Evolutionary conservation across 1,140 invertebrate species (phyloP), one percentile per base, ranked within the genome.

Genomic region (Mylabris phalerata): DNA sequence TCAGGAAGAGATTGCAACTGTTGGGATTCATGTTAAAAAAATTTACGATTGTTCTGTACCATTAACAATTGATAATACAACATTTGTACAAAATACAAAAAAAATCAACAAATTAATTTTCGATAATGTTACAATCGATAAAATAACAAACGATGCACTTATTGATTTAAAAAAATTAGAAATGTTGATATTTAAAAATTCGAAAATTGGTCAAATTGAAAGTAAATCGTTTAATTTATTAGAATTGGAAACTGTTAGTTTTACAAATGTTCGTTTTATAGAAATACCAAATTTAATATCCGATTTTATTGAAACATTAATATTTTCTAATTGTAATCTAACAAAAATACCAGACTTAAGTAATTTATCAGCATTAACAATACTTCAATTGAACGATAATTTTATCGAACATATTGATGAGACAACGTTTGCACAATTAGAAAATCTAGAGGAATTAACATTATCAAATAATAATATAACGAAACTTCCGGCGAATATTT

Each of bases 401-500:
- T 55, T 57, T 24, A 71, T 74, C 40, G 57, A 55, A 45, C 25
- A 63, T 9, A 57, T 73, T 19, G 59, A 67, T 24, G 50, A 62
- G 19, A 57, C 58, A n/a, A 61, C 63, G 4, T 70, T 74, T 43
- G 43, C 65, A 9, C 61, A 66, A 40, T 27, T 70, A 9, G 49
- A 59, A 46, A 50, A 64, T 47, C 60, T 71, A 25, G 62, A 70
- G 55, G 59, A 67, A 26, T n/a, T 74, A 2, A 54, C 62, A 56
- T 55, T 74, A 13, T 60, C 69, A 3, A 60, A 67, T 45, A 74
- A 74, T 48, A 67, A 71, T 46, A 66, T 74, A n/a, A 57, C 57
- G 7, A 50, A 61, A 32, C 40, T 73, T 9, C 60, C 61, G 9
- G 52, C 56, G 6, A 62, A 64, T 48, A 7, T 69, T n/a, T 69